Evolutionary conservation across 1,140 invertebrate genomes (phyloP), one percentile per base, ranked within the genome.

Genomic region (Zaprionus nigranus): DNA sequence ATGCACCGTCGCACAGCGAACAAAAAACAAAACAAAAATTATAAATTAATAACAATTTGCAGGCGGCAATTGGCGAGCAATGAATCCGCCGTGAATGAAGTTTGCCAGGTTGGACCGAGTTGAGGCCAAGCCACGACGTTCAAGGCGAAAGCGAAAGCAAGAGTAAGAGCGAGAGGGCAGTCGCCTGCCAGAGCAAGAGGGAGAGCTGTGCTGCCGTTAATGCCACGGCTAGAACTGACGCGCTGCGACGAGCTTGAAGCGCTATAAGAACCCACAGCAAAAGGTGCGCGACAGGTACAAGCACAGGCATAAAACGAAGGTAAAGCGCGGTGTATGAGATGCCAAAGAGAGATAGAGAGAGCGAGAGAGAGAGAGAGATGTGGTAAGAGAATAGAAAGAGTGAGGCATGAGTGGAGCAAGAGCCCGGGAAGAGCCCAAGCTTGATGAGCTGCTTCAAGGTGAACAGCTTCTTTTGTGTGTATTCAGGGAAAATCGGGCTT

Each of bases 211-310:
- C 46, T 90, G 85, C 84, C 75, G 81, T 71, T 64, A 81, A 88
- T 84, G 84, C 84, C 84, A 78, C 85, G 81, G 84, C 85, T 88
- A 58, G 78, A 90, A 88, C 84, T 87, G 78, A 88, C 67, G 61
- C 68, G 61, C 71, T 51, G 65, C 49, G 59, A 26, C 57, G 51
- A 46, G 68, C 78, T 79, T 64, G 64, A 30, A 74, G 75, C 78
- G 81, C 85, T 84, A 81, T 90, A 88, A 88, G 84, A 88, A 90
- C 85, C 81, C 40, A 61, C 58, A 61, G 15, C 40, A 46, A 46
- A n/a, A 46, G 40, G 40, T 46, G n/a, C 40, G n/a, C 40, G n/a
- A 36, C 56, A 79, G 58, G 78, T 70, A 63, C 57, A 61, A n/a
- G n/a, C n/a, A n/a, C n/a, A n/a, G n/a, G n/a, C n/a, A n/a, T n/a